These are phyloP conservation scores for Heteractis magnifica DNA, from an alignment of 92 coral and sea anemone genomes.

Conservation along the genomic window DNA sequence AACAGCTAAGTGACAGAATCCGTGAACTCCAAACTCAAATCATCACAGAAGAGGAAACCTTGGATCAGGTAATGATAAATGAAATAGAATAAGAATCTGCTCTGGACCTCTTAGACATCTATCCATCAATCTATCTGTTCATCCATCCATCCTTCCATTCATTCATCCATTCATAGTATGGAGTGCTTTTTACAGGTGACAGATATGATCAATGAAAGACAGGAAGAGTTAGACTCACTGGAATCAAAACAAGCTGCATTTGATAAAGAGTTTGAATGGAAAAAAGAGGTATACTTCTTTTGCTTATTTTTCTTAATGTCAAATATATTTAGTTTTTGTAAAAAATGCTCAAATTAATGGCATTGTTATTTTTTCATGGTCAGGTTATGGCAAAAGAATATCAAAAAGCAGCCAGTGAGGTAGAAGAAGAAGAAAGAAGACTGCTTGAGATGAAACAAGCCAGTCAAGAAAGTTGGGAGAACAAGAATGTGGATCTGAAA, in stretches of 20 bases:
- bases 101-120: background rate
- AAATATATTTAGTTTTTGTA: background rate
- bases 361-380: background rate
- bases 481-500: constrained; percentile 53
- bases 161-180: background rate
- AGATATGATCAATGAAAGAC: constrained; percentile 78
- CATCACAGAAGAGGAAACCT: constrained; percentile 80
- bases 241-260: constrained; percentile 61
- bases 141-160: background rate
- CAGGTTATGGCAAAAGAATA: constrained; percentile 77
- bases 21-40: constrained; percentile 73
- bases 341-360: background rate
- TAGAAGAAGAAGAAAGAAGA: constrained; percentile 50
- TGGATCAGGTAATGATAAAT: constrained; percentile 62
- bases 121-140: background rate
- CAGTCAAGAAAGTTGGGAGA: constrained; percentile 54
- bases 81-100: background rate
- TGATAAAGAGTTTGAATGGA: constrained; percentile 85
- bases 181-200: constrained; percentile 39
- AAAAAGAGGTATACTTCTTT: constrained; percentile 67
- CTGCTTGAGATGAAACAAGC: constrained; percentile 57
- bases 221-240: constrained; percentile 59
- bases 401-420: constrained; percentile 55
- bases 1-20: constrained; percentile 68
- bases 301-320: background rate